Percentiles rank a stretch among this genome's conserved stretches.
These are phyloP conservation scores for Protobothrops mucrosquamatus DNA, from an alignment of 2,113 vertebrate genomes.

Conservation along the genomic window DNA sequence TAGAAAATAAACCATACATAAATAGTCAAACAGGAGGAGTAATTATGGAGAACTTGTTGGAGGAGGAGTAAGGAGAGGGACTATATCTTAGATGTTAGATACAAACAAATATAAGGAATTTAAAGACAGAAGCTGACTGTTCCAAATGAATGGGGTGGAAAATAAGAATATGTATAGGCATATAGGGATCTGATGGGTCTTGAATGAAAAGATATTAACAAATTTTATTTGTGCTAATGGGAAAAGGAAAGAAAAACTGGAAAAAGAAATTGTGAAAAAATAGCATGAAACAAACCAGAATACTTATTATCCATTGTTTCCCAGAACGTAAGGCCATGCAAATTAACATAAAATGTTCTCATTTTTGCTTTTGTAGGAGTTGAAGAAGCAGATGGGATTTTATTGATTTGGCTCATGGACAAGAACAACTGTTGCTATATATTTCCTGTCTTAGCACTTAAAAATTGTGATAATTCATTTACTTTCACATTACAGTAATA, in stretches of 20 bases:
- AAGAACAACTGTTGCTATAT: background rate
- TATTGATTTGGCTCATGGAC: constrained; percentile 9
- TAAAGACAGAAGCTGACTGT: background rate
- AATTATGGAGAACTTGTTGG: background rate
- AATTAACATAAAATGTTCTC: constrained; percentile 17
- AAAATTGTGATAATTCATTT: background rate
- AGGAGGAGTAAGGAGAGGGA: background rate
- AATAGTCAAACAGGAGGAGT: background rate
- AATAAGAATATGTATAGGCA: background rate
- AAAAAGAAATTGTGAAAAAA: background rate
- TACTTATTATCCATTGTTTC: constrained; percentile 26
- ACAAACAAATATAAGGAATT: background rate
- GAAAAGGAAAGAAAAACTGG: background rate
- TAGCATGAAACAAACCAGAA: background rate
- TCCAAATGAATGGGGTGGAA: background rate
- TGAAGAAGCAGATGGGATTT: constrained; percentile 32
- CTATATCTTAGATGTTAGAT: background rate
- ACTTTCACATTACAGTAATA: background rate
- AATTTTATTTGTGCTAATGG: background rate
- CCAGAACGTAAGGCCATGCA: background rate
- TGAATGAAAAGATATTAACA: background rate
- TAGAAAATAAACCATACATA: background rate
- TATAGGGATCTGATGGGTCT: background rate
- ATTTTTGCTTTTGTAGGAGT: constrained; percentile 4
- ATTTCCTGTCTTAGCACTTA: accelerated